Evolutionary conservation across 2,113 vertebrate species (phyloP), one percentile per base, ranked within the genome.

Genomic region (Oreotragus oreotragus): DNA sequence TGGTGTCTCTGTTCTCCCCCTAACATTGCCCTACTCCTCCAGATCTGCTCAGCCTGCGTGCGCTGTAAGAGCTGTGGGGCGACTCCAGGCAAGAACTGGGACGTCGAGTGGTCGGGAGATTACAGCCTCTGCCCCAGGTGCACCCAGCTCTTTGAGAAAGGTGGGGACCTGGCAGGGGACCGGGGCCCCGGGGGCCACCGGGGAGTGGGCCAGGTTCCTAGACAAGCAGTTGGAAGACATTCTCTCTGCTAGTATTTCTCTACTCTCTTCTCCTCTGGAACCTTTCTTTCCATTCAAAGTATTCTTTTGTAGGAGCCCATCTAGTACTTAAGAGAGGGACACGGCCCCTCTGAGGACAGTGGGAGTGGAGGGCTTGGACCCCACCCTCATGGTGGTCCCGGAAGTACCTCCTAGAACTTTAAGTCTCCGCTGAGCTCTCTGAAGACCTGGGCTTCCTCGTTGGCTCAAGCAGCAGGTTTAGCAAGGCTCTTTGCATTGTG

Each of bases 41-140:
- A 99, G 99, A 99, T 99, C 96, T 99, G 99, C 97, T 99, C 99
- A 92, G 99, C 99, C 19, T 99, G 99, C 73, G 99, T 99, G 96
- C 99, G 99, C 96, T 99, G 99, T 98, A 99, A 99, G 97, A 99
- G 99, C 98, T 99, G 99, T 98, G 99, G 99, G 1, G 99, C 99
- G 13, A 99, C 99, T 79, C 99, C 99, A 5, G 99, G 99, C 21
- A 99, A 99, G 98, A 99, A 99, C 94, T 99, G 99, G 99, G 99
- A 99, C 51, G 98, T 99, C 0, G 99, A 99, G 83, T 99, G 99
- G 99, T 99, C 99, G 86, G 99, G 99, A 28, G 99, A 99, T 39
- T 99, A 99, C 98, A 99, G 99, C 92, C 99, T 99, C 89, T 99
- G 99, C 98, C 99, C 99, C 77, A 99, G 99, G 97, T 99, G 99